A percentile compares a stretch with the other conserved stretches of the same genome.
phyloP scores from a whole-genome alignment of 2,113 vertebrate genomes.

The Gadus chalcogrammus region DNA sequence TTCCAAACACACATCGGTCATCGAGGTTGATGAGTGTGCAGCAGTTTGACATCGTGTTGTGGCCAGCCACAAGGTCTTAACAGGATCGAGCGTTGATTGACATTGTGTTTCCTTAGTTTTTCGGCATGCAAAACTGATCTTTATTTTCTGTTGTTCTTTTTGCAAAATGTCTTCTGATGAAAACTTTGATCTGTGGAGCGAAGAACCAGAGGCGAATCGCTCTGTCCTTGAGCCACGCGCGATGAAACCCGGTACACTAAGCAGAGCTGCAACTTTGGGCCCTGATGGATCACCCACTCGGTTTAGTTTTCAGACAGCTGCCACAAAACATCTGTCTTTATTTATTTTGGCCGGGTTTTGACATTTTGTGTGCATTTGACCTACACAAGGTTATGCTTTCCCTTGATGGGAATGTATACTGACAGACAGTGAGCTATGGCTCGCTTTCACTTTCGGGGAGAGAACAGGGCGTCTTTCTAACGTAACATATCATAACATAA shows the following conservation, averaged over 20 bases:
- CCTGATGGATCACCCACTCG: conserved; percentile 55
- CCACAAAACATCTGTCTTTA: conserved; percentile 56
- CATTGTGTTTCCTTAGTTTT: conserved; percentile 32
- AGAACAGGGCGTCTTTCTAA: no score
- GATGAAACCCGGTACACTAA: conserved; percentile 45
- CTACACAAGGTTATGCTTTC: conserved; percentile 33
- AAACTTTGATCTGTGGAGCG: conserved; percentile 52
- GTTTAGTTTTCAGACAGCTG: conserved; percentile 54
- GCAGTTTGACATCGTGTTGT: conserved; percentile 40
- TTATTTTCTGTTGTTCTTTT: conserved; percentile 15
- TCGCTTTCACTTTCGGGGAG: conserved; percentile 9
- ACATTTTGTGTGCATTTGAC: conserved; percentile 57
- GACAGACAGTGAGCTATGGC: conserved; percentile 42
- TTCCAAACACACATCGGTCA: conserved; percentile 49
- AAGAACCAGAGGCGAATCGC: conserved; percentile 35
- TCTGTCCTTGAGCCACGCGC: conserved; percentile 38
- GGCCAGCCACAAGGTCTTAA: conserved; percentile 42
- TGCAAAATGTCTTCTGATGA: not conserved
- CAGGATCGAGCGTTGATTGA: conserved; percentile 36
- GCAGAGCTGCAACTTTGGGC: conserved; percentile 26
- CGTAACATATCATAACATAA: no score
- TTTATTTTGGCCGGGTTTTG: conserved; percentile 51
- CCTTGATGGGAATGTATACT: conserved; percentile 31
- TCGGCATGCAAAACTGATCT: conserved; percentile 33
- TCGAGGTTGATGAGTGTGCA: conserved; percentile 9